These are phyloP conservation scores for Sardinella longiceps DNA, from an alignment of 2,797 vertebrate species.

Conservation along the genomic window DNA sequence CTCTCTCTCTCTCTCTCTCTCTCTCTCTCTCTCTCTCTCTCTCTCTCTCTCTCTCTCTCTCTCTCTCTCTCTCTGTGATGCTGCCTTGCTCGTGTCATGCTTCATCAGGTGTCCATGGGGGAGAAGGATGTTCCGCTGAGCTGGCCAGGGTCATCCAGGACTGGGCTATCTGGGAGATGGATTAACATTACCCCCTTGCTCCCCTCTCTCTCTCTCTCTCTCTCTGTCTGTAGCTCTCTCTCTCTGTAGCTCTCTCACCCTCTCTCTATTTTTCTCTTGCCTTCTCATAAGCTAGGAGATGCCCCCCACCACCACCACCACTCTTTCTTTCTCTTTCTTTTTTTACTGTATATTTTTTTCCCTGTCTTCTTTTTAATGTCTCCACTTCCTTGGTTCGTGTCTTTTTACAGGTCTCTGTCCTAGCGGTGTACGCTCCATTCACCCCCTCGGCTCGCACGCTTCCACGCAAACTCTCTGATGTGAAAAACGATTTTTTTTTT, in stretches of 20 bases:
- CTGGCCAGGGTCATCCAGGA: conserved; percentile 21
- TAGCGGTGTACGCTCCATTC: conserved; percentile 16
- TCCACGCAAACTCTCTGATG: conserved; percentile 14
- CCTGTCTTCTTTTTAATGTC: conserved; percentile 23
- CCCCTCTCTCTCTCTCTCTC: neutral
- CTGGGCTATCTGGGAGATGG: conserved; percentile 23
- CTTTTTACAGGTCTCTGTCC: conserved; percentile 29
- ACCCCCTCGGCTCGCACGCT: neutral
- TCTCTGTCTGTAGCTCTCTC: neutral
- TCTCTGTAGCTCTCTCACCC: neutral
- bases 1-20: neutral
- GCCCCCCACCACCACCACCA: neutral
- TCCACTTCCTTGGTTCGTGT: conserved; percentile 11
- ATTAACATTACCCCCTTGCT: conserved; percentile 10
- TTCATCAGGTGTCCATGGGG: conserved; percentile 29
- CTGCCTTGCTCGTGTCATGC: conserved; percentile 27
- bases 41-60: neutral
- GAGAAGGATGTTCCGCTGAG: conserved; percentile 22
- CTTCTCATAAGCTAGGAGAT: neutral
- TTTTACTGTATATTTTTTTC: neutral
- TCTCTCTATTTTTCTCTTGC: neutral
- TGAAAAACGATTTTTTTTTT: too few species aligned
- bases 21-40: neutral
- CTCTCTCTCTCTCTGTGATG: neutral
- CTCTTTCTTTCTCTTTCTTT: neutral